A percentile compares a stretch with the other conserved stretches of the same genome.
Evolutionary conservation across 1,140 invertebrate genomes (phyloP).

Genomic region (Forficula auricularia): DNA sequence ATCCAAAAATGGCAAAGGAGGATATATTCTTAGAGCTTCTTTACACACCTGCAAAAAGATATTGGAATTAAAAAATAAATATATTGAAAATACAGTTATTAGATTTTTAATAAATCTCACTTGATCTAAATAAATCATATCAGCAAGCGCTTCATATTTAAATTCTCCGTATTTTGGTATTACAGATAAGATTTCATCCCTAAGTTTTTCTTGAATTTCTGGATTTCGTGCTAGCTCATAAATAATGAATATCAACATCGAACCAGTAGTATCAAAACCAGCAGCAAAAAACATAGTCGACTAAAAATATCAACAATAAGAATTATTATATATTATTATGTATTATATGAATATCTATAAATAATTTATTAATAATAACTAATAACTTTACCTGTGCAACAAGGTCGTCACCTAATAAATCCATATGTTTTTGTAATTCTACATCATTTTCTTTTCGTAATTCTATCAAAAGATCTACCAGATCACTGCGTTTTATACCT

Average conservation of each 20-base stretch:
- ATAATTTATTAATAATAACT: background rate
- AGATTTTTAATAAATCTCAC: too few relatives aligned
- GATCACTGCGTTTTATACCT: constrained; percentile 22
- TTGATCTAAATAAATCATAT: constrained; percentile 20
- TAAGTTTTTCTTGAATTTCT: too few relatives aligned
- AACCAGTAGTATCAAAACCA: too few relatives aligned
- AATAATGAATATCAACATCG: too few relatives aligned
- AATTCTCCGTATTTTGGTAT: too few relatives aligned
- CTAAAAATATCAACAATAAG: too few relatives aligned
- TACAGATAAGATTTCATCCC: too few relatives aligned
- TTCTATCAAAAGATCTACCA: constrained; percentile 25
- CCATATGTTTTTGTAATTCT: constrained; percentile 14
- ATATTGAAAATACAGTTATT: too few relatives aligned
- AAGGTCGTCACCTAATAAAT: constrained; percentile 24
- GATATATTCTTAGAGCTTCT: constrained; percentile 35
- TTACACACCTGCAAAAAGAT: too few relatives aligned
- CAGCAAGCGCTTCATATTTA: constrained; percentile 15
- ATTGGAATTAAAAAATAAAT: too few relatives aligned
- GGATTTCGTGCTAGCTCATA: too few relatives aligned
- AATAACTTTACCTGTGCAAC: background rate
- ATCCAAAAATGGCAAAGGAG: constrained; percentile 35
- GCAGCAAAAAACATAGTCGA: too few relatives aligned
- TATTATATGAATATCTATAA: background rate
- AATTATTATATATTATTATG: constrained; percentile 2
- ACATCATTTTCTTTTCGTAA: constrained; percentile 22